phyloP scores from a whole-genome alignment of 1,140 invertebrate genomes.

The Caenorhabditis inopinata region DNA sequence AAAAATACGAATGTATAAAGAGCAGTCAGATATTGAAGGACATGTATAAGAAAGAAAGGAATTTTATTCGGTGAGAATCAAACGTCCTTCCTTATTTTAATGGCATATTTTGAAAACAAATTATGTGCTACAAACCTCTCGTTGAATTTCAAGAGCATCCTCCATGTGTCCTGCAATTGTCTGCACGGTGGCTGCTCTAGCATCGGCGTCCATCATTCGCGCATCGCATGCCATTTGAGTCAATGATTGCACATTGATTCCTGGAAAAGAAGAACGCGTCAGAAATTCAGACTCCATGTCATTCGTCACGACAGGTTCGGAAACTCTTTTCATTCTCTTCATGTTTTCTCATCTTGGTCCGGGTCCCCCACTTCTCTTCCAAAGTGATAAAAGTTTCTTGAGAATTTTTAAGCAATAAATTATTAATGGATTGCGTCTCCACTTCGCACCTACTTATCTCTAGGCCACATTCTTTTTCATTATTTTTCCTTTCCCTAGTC shows the following conservation, averaged over 20 bases:
- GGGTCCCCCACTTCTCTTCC: neutral
- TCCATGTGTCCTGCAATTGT: slow-evolving; percentile 67
- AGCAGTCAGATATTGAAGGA: too few relatives aligned
- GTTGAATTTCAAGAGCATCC: slow-evolving; percentile 64
- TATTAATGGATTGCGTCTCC: slow-evolving; percentile 27
- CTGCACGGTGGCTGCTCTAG: slow-evolving; percentile 61
- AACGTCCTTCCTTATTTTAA: too few relatives aligned
- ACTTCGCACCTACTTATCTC: slow-evolving; percentile 28
- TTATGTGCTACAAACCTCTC: slow-evolving; percentile 59
- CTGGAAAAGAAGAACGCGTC: slow-evolving; percentile 45
- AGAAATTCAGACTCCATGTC: neutral
- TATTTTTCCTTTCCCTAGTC: neutral
- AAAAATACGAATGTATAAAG: slow-evolving; percentile 40
- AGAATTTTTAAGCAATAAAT: slow-evolving; percentile 27
- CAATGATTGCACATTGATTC: slow-evolving; percentile 65
- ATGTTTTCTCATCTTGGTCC: neutral
- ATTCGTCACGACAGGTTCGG: neutral
- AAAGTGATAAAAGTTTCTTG: slow-evolving; percentile 31
- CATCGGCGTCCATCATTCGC: slow-evolving; percentile 66
- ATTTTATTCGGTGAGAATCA: too few relatives aligned
- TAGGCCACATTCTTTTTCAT: slow-evolving; percentile 13
- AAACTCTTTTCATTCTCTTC: neutral
- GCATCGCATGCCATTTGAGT: slow-evolving; percentile 67
- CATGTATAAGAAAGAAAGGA: too few relatives aligned
- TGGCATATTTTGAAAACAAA: too few relatives aligned